Conservation (phyloP, 1,140 invertebrate species). For the Bombus terrestris region DNA sequence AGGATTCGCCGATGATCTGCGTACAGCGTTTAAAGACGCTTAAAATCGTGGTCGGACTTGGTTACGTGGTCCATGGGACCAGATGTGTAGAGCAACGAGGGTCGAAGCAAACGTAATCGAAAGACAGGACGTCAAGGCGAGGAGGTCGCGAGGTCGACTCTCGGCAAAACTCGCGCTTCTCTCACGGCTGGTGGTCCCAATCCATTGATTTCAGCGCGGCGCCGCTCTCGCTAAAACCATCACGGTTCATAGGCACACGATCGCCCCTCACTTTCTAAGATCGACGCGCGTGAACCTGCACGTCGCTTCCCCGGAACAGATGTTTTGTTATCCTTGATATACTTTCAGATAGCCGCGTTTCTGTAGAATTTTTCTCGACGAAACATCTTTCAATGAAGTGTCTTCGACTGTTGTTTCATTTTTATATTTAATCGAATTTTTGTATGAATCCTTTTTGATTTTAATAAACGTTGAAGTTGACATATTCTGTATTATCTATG, state of each 20-base stretch:
- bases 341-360: slow-evolving; percentile 20
- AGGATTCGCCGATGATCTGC: slow-evolving; percentile 24
- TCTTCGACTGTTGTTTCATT: too few species aligned
- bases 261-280: slow-evolving; percentile 51
- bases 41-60: slow-evolving; percentile 28
- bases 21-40: slow-evolving; percentile 36
- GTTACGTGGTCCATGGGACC: slow-evolving; percentile 21
- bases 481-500: too few species aligned
- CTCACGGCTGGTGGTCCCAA: slow-evolving; percentile 65
- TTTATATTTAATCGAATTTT: too few species aligned
- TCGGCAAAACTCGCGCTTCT: slow-evolving; percentile 57
- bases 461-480: too few species aligned
- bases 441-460: too few species aligned
- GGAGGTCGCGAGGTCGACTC: slow-evolving; percentile 53
- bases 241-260: slow-evolving; percentile 20
- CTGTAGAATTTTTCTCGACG: too few species aligned
- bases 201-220: slow-evolving; percentile 53
- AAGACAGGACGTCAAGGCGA: slow-evolving; percentile 65
- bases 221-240: slow-evolving; percentile 41
- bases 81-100: slow-evolving; percentile 44
- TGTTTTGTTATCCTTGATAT: slow-evolving; percentile 43
- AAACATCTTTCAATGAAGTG: too few species aligned
- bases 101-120: slow-evolving; percentile 37
- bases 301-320: slow-evolving; percentile 4
- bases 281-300: background rate